These are phyloP conservation scores for Gastracanthus pulcherrimus DNA, from an alignment of 2,888 invertebrate genomes.

Conservation along the genomic window DNA sequence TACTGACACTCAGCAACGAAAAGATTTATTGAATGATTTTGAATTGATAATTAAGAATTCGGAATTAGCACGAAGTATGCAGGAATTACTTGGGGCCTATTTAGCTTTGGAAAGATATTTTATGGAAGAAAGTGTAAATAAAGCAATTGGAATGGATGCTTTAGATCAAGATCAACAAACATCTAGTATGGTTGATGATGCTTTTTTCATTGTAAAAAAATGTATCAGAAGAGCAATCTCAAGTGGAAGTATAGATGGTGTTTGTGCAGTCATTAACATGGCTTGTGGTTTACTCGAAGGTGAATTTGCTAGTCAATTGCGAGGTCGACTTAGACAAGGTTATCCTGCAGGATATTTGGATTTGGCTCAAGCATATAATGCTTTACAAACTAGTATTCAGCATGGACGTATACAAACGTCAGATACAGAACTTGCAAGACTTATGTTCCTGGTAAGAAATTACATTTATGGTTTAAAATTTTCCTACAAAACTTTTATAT, in stretches of 20 bases:
- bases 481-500: conserved; percentile 26
- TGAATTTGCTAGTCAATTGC: conserved; percentile 87
- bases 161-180: conserved; percentile 86
- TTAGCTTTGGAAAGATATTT: conserved; percentile 95
- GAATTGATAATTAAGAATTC: conserved; percentile 86
- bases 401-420: conserved; percentile 89
- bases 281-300: conserved; percentile 92
- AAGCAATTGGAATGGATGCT: conserved; percentile 90
- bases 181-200: conserved; percentile 97
- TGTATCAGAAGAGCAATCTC: conserved; percentile 95
- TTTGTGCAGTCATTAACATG: conserved; percentile 97
- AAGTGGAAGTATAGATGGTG: conserved; percentile 95
- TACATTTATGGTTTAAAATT: not conserved
- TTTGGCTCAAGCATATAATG: conserved; percentile 89
- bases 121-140: conserved; percentile 95
- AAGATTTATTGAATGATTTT: conserved; percentile 78
- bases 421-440: conserved; percentile 87
- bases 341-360: conserved; percentile 89
- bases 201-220: conserved; percentile 97
- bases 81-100: conserved; percentile 92
- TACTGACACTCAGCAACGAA: conserved; percentile 78
- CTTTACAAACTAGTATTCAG: conserved; percentile 88
- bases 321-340: conserved; percentile 86
- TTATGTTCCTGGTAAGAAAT: conserved; percentile 85
- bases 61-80: conserved; percentile 87